Evolutionary conservation across 2,888 invertebrate species (phyloP).

Genomic region (Archips crataeganus): DNA sequence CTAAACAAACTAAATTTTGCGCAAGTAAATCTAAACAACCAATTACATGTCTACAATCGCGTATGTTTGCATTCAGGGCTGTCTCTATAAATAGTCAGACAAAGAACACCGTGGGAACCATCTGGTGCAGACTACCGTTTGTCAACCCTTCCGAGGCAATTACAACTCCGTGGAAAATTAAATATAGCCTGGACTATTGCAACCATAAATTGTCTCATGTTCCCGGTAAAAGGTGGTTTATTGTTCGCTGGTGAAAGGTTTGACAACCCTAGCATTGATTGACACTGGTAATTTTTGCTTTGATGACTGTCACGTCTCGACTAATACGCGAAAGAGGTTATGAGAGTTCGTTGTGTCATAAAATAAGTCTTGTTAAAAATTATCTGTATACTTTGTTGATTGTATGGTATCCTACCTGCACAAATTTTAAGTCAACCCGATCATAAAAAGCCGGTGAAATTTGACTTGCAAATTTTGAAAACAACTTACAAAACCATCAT

Average conservation of each 20-base stretch:
- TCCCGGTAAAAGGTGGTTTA: constrained; percentile 10
- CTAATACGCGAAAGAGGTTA: neutral
- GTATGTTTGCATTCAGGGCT: constrained; percentile 34
- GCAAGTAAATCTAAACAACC: constrained; percentile 34
- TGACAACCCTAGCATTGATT: constrained; percentile 25
- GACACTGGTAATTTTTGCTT: constrained; percentile 11
- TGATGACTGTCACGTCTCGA: neutral
- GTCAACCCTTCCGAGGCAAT: constrained; percentile 62
- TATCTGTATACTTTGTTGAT: too few relatives aligned
- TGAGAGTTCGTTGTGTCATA: neutral
- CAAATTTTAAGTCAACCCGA: too few relatives aligned
- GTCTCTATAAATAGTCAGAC: constrained; percentile 45
- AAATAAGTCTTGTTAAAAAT: too few relatives aligned
- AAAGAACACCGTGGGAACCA: constrained; percentile 58
- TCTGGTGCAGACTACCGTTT: constrained; percentile 58
- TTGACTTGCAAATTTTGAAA: too few relatives aligned
- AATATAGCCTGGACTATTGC: constrained; percentile 45
- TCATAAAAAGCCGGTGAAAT: too few relatives aligned
- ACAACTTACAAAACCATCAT: too few relatives aligned
- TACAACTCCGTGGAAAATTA: constrained; percentile 60
- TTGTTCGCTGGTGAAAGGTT: constrained; percentile 22
- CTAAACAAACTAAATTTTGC: constrained; percentile 5
- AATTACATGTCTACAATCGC: constrained; percentile 27
- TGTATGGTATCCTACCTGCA: too few relatives aligned
- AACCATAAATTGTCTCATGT: constrained; percentile 11